Evolutionary conservation across 2,113 vertebrate genomes (phyloP).

Genomic region (Coptodon bakossiorum): DNA sequence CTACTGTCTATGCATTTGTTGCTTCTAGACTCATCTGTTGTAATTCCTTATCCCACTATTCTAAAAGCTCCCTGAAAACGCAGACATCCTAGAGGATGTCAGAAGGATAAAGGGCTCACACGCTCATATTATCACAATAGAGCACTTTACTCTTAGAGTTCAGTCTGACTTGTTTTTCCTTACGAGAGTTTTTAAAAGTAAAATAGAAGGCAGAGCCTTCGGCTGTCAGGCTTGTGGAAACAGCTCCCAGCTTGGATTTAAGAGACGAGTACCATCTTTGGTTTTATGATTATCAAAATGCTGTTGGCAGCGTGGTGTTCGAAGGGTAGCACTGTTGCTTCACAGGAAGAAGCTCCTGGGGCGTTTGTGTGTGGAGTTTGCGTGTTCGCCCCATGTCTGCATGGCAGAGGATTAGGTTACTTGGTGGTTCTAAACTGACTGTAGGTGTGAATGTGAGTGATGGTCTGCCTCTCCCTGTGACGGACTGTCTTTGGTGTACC

Average conservation of each 20-base stretch:
- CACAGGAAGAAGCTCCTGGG: not conserved
- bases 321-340: not conserved
- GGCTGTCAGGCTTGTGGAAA: not conserved
- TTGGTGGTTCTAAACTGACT: not conserved
- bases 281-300: not conserved
- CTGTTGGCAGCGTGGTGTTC: not conserved
- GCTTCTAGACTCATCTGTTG: not conserved
- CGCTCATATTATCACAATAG: not conserved
- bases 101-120: not conserved
- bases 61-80: not conserved
- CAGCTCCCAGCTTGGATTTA: not conserved
- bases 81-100: not conserved
- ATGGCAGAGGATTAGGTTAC: not conserved
- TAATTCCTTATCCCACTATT: not conserved
- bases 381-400: fast-evolving
- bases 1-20: not conserved
- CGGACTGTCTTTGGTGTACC: not conserved
- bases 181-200: not conserved
- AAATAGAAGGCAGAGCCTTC: not conserved
- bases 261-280: not conserved
- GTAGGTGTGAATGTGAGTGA: not conserved
- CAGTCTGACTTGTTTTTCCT: not conserved
- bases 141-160: not conserved
- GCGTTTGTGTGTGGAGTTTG: not conserved
- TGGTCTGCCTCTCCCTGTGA: not conserved